These are phyloP conservation scores for Hyppa rectilinea DNA, from an alignment of 2,888 invertebrate species.

Conservation along the genomic window DNA sequence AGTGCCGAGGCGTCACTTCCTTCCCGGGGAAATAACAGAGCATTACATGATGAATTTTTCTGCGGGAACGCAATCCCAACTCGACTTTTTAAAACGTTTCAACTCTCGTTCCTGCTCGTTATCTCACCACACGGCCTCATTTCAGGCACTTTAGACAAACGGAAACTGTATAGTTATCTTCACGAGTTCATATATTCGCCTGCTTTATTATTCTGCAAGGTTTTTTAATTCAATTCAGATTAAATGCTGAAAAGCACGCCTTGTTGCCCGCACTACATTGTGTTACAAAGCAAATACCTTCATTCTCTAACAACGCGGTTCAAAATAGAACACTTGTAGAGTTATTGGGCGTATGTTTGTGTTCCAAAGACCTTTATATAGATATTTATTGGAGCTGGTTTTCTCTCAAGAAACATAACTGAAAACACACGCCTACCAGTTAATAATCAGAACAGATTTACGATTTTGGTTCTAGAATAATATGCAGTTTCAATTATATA, in stretches of 20 bases:
- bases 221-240: constrained; percentile 47
- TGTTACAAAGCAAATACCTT: constrained; percentile 39
- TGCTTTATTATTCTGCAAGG: constrained; percentile 36
- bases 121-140: constrained; percentile 85
- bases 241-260: constrained; percentile 33
- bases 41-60: constrained; percentile 72
- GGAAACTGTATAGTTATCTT: constrained; percentile 80
- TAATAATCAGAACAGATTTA: constrained; percentile 8
- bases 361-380: constrained; percentile 35
- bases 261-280: constrained; percentile 27
- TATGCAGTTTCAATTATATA: background rate
- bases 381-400: constrained; percentile 35
- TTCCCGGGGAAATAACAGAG: constrained; percentile 70
- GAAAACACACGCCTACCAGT: constrained; percentile 21
- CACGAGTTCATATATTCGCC: constrained; percentile 77
- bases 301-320: constrained; percentile 38
- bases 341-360: constrained; percentile 47
- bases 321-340: constrained; percentile 56
- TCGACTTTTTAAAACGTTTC: constrained; percentile 73
- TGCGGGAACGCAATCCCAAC: constrained; percentile 68
- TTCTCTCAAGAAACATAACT: constrained; percentile 31
- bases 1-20: constrained; percentile 69
- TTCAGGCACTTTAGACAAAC: constrained; percentile 82
- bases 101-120: constrained; percentile 83
- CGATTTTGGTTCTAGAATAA: background rate